Evolutionary conservation across 2,888 invertebrate genomes (phyloP), one percentile per base, ranked within the genome.

Genomic region (Copidosoma aretas): DNA sequence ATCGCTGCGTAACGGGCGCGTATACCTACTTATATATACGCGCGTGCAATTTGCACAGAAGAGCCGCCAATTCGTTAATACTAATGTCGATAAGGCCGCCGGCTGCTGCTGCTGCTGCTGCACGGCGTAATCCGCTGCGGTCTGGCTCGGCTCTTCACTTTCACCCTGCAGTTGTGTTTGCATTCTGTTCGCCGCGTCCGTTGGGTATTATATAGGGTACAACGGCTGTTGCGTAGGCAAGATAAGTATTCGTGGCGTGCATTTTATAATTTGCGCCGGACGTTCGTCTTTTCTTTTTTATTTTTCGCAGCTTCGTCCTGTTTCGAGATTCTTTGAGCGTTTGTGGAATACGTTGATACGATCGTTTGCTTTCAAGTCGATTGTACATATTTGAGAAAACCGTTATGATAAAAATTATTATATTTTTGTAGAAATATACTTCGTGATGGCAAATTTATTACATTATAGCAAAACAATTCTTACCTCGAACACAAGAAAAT

Each of bases 101-200:
- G 8, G 14, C 14, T 10, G 10, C 8, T 8, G 10, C 41, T 14
- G 10, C 41, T 10, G 15, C 43, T 17, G 43, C 43, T 14, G 15
- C 1, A 14, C 43, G 3, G 43, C 19, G 19, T 46, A 22, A 58
- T 22, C 56, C 46, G 43, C 43, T 32, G 24, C 56, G n/a, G 56
- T 56, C 10, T n/a, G 24, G 10, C 14, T n/a, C 10, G 41, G 32
- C 3, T 46, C 49, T 60, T 60, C 60, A 60, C 60, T 60, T 60
- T 60, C 60, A 25, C 51, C 60, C n/a, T 14, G 19, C 15, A 12
- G 12, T 41, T 19, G 21, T 8, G n/a, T 39, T n/a, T 32, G 19
- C 39, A 19, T 32, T n/a, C 17, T 19, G 39, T 41, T 17, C 41
- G 43, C 43, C 43, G 14, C 58, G 25, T 51, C 60, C 51, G 49